phyloP scores from a whole-genome alignment of 1,140 invertebrate genomes.

The Musca vetustissima region DNA sequence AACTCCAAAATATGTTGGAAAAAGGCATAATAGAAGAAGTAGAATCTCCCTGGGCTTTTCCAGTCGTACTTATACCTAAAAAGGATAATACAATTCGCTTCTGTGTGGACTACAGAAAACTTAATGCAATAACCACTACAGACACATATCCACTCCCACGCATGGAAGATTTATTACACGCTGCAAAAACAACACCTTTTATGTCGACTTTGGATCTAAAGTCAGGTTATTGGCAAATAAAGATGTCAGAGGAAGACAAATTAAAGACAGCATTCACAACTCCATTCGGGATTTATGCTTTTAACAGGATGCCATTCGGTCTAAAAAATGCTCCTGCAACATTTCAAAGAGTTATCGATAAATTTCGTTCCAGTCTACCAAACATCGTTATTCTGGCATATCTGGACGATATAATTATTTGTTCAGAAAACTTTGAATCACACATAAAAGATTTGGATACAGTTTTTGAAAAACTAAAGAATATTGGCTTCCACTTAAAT shows the following conservation, averaged over 20 bases:
- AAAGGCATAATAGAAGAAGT: conserved; percentile 54
- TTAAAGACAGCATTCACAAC: conserved; percentile 11
- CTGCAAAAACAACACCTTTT: conserved; percentile 35
- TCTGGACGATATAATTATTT: conserved; percentile 51
- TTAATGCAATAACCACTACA: conserved; percentile 44
- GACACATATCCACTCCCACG: conserved; percentile 55
- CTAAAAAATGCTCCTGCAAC: conserved; percentile 23
- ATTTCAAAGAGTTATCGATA: conserved; percentile 13
- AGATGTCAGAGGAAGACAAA: conserved; percentile 24
- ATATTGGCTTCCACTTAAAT: conserved; percentile 8
- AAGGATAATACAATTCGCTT: conserved; percentile 29
- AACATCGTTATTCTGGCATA: conserved; percentile 43
- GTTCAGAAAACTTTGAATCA: conserved; percentile 29
- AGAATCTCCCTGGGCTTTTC: conserved; percentile 48
- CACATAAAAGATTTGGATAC: conserved; percentile 29
- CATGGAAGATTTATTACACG: conserved; percentile 56
- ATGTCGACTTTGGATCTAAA: conserved; percentile 53
- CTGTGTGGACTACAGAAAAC: conserved; percentile 34
- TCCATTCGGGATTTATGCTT: conserved; percentile 17
- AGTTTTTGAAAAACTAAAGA: conserved; percentile 26
- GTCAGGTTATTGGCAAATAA: conserved; percentile 44
- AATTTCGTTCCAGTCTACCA: conserved; percentile 27
- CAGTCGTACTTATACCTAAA: conserved; percentile 44
- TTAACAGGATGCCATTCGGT: conserved; percentile 27
- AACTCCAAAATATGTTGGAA: conserved; percentile 42